phyloP scores from a whole-genome alignment of 23 tunicate genomes.

The Phallusia fumigata region DNA sequence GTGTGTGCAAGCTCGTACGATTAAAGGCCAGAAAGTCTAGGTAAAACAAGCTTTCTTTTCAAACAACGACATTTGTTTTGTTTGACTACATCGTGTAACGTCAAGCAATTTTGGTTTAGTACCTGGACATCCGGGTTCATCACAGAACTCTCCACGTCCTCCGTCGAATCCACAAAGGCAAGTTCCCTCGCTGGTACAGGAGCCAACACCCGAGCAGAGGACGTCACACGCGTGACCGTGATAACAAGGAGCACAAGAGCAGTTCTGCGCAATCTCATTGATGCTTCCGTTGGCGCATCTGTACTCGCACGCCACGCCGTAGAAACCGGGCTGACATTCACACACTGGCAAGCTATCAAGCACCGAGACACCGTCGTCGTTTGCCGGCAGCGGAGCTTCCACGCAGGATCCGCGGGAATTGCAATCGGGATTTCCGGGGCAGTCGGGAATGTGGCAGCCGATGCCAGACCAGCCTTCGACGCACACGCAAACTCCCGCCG shows the following conservation, averaged over 20 bases:
- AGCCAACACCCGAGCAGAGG: conserved; percentile 23
- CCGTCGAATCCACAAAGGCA: conserved; percentile 32
- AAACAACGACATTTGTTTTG: no score
- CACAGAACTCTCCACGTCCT: conserved; percentile 28
- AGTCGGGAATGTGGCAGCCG: conserved; percentile 32
- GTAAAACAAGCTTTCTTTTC: no score
- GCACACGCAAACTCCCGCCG: conserved; percentile 22
- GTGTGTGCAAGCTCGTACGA: no score
- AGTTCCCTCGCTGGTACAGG: conserved; percentile 16
- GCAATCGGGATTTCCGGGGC: conserved; percentile 35
- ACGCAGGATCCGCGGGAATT: conserved; percentile 20
- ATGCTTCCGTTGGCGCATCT: conserved; percentile 22
- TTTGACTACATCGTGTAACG: no score
- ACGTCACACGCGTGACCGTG: conserved; percentile 20
- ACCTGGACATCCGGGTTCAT: conserved; percentile 44
- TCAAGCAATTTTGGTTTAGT: no score
- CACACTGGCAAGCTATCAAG: conserved; percentile 14
- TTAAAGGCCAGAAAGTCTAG: no score
- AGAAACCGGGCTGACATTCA: conserved; percentile 23
- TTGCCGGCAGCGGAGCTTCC: conserved; percentile 13
- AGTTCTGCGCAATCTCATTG: conserved; percentile 28
- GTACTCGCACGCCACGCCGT: conserved; percentile 32
- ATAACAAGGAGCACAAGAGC: conserved; percentile 31
- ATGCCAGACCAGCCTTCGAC: conserved; percentile 30
- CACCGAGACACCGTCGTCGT: conserved; percentile 22